A percentile compares a stretch with the other conserved stretches of the same genome.
Conservation (phyloP, 2,113 vertebrate genomes). For the Notothenia rossii region DNA sequence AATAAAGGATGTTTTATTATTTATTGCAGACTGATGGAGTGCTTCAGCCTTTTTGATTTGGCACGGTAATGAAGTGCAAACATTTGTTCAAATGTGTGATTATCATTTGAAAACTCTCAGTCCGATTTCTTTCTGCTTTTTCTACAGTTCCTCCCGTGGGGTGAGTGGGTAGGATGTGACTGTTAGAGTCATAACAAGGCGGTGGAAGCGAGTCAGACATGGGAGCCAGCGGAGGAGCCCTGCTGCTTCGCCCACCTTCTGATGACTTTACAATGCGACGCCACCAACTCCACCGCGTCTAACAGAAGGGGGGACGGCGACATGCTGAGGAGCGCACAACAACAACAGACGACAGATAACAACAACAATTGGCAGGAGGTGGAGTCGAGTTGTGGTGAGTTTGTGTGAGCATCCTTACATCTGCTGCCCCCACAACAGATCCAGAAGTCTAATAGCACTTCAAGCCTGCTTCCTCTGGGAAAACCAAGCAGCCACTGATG, state of each 20-base stretch:
- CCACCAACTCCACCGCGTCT: constrained; percentile 52
- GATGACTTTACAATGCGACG: constrained; percentile 83
- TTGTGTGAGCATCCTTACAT: constrained; percentile 15
- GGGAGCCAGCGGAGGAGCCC: constrained; percentile 63
- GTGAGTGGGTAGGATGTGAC: constrained; percentile 72
- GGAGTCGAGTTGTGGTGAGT: neutral
- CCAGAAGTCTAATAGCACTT: constrained; percentile 46
- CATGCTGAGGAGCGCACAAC: constrained; percentile 14
- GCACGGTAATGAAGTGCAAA: constrained; percentile 20
- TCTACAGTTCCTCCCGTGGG: constrained; percentile 37
- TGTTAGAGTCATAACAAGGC: constrained; percentile 81
- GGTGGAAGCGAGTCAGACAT: constrained; percentile 73
- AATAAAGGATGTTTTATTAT: constrained; percentile 48
- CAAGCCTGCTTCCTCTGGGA: constrained; percentile 77
- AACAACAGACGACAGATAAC: constrained; percentile 1
- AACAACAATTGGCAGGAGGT: constrained; percentile 8
- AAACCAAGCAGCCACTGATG: constrained; percentile 70
- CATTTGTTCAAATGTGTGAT: constrained; percentile 6
- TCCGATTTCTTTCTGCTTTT: constrained; percentile 18
- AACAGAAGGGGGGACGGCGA: constrained; percentile 17
- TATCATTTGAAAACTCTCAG: neutral
- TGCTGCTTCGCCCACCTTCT: constrained; percentile 73
- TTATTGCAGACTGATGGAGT: constrained; percentile 43
- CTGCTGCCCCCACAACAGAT: constrained; percentile 23
- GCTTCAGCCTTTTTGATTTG: constrained; percentile 25